A percentile compares a stretch with the other conserved stretches of the same genome.
These are phyloP conservation scores for Tricholaema leucomelas DNA, from an alignment of 2,113 vertebrate genomes.

Conservation along the genomic window DNA sequence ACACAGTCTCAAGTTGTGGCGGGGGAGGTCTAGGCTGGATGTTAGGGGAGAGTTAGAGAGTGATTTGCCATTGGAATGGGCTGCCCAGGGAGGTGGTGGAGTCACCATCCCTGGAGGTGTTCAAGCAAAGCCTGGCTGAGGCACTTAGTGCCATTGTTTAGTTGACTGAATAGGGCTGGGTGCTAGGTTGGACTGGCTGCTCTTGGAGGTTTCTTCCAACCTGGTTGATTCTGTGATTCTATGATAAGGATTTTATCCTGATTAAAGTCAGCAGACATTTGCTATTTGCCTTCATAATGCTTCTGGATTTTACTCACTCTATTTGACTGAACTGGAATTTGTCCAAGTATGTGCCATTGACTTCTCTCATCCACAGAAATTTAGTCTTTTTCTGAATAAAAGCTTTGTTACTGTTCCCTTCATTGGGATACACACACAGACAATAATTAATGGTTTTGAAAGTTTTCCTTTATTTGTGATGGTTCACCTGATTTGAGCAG, in stretches of 20 bases:
- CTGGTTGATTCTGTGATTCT: no score
- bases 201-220: no score
- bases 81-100: no score
- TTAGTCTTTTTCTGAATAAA: neutral
- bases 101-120: no score
- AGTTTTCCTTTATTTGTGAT: neutral
- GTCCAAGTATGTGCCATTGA: neutral
- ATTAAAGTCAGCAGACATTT: neutral
- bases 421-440: neutral
- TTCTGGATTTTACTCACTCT: neutral
- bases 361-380: neutral
- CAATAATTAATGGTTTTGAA: neutral
- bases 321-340: neutral
- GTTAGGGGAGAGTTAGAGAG: no score
- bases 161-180: no score
- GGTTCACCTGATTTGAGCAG: neutral
- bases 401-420: neutral
- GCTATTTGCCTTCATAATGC: neutral
- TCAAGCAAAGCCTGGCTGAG: no score
- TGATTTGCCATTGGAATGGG: no score
- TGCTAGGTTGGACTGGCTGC: no score
- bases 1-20: no score
- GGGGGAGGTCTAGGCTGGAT: no score
- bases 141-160: no score
- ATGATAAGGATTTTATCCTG: neutral